Evolutionary conservation across 2,888 invertebrate genomes (phyloP).

Genomic region (Thymelicus lineola): DNA sequence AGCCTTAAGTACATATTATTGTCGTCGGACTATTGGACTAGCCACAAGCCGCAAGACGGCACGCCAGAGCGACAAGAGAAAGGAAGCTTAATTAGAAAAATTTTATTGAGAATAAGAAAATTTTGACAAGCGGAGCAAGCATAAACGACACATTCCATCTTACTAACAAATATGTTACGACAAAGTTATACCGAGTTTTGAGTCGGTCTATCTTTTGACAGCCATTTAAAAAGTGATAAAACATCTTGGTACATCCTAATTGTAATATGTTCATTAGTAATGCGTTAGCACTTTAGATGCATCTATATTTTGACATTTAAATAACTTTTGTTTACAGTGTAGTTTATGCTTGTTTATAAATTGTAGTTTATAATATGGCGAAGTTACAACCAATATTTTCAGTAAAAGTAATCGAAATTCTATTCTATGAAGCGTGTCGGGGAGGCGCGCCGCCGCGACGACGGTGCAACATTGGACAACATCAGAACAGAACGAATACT

Average conservation of each 20-base stretch:
- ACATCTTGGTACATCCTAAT: background rate
- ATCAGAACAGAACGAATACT: conserved; percentile 39
- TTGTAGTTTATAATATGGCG: background rate
- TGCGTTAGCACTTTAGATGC: background rate
- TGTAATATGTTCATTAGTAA: background rate
- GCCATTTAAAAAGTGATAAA: too few species aligned
- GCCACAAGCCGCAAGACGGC: conserved; percentile 47
- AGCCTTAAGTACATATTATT: conserved; percentile 14
- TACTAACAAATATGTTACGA: too few species aligned
- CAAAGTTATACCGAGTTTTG: too few species aligned
- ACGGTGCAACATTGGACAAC: conserved; percentile 46
- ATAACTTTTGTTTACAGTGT: background rate
- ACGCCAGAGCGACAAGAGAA: conserved; percentile 43
- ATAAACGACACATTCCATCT: conserved; percentile 7
- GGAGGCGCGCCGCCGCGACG: conserved; percentile 48
- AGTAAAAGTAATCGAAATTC: conserved; percentile 24
- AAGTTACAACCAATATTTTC: conserved; percentile 22
- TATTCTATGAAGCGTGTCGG: conserved; percentile 50
- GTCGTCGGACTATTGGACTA: conserved; percentile 38
- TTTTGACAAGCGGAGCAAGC: conserved; percentile 36
- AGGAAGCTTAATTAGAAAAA: conserved; percentile 22
- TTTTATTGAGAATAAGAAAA: conserved; percentile 32
- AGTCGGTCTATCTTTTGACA: too few species aligned
- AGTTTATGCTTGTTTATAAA: conserved; percentile 32
- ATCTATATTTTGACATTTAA: background rate